Evolutionary conservation across 2,113 vertebrate genomes (phyloP).

Genomic region (Carassius gibelio): DNA sequence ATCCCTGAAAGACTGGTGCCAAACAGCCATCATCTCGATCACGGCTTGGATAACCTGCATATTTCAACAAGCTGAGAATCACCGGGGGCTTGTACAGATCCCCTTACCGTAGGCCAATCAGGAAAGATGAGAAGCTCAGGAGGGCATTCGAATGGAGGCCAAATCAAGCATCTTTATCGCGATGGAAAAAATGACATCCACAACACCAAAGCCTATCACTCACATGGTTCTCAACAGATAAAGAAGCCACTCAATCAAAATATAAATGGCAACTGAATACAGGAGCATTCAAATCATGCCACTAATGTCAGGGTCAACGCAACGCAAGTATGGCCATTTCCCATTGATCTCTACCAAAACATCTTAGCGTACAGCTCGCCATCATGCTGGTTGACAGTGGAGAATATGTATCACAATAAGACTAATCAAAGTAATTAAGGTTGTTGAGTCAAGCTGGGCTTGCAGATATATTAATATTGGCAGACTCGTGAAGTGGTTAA

Average conservation of each 20-base stretch:
- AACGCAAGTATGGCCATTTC: conserved; percentile 31
- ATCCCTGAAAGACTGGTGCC: conserved; percentile 41
- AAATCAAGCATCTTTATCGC: conserved; percentile 35
- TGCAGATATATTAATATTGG: conserved; percentile 33
- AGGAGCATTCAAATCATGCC: conserved; percentile 68
- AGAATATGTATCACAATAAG: conserved; percentile 56
- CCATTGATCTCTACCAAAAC: not conserved
- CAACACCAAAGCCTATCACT: conserved; percentile 20
- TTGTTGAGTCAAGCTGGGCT: conserved; percentile 45
- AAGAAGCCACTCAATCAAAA: conserved; percentile 75
- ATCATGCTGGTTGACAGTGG: conserved; percentile 42
- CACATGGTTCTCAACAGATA: conserved; percentile 64
- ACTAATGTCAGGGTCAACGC: conserved; percentile 5
- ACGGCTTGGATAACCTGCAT: conserved; percentile 36
- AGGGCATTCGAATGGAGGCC: conserved; percentile 58
- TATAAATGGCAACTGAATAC: conserved; percentile 70
- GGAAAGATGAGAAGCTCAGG: conserved; percentile 67
- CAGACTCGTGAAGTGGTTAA: conserved; percentile 41
- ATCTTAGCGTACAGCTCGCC: conserved; percentile 18
- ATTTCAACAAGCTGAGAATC: conserved; percentile 58
- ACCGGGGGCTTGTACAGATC: conserved; percentile 50
- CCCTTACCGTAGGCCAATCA: conserved; percentile 48
- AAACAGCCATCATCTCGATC: conserved; percentile 61
- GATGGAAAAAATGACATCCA: conserved; percentile 39
- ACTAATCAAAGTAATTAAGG: conserved; percentile 57